Conservation (phyloP, 2,113 vertebrate species). For the Uropsilus gracilis region DNA sequence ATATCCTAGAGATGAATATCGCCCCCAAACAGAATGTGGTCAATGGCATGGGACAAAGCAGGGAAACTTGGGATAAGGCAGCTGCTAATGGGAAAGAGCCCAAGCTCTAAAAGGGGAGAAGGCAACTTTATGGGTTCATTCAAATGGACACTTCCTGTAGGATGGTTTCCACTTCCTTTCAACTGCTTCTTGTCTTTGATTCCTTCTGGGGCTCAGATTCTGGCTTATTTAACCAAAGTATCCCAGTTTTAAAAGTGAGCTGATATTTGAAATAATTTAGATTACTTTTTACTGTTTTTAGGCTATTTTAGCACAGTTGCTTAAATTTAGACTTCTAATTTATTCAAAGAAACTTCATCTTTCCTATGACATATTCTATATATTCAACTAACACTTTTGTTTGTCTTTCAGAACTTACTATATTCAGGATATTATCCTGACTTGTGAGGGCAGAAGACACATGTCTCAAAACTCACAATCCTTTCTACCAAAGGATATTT, state of each 20-base stretch:
- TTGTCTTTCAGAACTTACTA: neutral
- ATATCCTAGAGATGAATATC: neutral
- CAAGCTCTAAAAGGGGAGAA: neutral
- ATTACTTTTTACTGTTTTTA: neutral
- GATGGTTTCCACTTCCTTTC: neutral
- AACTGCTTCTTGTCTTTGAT: neutral
- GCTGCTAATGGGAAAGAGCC: neutral
- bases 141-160: neutral
- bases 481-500: neutral
- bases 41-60: neutral
- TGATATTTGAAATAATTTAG: neutral
- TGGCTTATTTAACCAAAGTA: neutral
- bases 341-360: neutral
- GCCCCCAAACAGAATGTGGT: neutral
- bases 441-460: neutral
- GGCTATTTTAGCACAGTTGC: neutral
- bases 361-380: neutral
- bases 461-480: neutral
- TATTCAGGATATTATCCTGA: neutral
- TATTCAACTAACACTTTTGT: neutral
- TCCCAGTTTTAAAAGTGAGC: neutral
- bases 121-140: neutral
- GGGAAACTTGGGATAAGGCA: neutral
- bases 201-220: neutral
- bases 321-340: neutral